Base-by-base conservation (phyloP, 1,140 invertebrate species). In the Aphaenogaster ashmeadi region DNA sequence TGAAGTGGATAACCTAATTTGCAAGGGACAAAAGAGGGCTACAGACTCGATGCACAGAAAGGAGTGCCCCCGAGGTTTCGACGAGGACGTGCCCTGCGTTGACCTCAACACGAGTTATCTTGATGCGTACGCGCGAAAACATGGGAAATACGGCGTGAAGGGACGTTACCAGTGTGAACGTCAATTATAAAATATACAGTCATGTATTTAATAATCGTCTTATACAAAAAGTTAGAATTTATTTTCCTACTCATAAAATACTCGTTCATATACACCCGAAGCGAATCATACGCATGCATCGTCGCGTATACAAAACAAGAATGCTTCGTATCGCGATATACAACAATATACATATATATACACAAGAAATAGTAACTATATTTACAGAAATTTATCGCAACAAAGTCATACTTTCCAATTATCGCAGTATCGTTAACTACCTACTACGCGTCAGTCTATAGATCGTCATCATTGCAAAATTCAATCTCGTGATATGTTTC, bases 401-500 rank as follows among this genome's bases (percentile, higher is more conserved):
- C 78, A 69, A 11, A 33, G 8, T 58, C 18, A 36, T 66, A 67
- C 50, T 86, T 86, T 58, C 62, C 5, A 18, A 69, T 81, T 81
- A 50, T 81, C 21, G 44, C 27, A 87, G 50, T 4, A 60, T 41
- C 44, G 8, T 54, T 54, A 58, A 83, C n/a, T 62, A 60, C 8
- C 21, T 41, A 41, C 5, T 67, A 33, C 18, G 36, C 2, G 52
- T 90, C 78, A 91, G 21, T 79, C 64, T 79, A 86, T 60, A 27
- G 50, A 21, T 33, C 67, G 3, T 86, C 87, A 50, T 88, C 74
- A 8, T 90, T 87, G 38, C 88, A 91, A 90, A 93, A 89, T 80
- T 93, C 93, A 64, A 95, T 94, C 64, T 93, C 91, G n/a, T 89
- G 89, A 87, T 91, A 95, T 21, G 92, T 93, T 72, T 91, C 90